Base-by-base conservation (phyloP, 2,113 vertebrate genomes). In the Psilopsiagon aurifrons region DNA sequence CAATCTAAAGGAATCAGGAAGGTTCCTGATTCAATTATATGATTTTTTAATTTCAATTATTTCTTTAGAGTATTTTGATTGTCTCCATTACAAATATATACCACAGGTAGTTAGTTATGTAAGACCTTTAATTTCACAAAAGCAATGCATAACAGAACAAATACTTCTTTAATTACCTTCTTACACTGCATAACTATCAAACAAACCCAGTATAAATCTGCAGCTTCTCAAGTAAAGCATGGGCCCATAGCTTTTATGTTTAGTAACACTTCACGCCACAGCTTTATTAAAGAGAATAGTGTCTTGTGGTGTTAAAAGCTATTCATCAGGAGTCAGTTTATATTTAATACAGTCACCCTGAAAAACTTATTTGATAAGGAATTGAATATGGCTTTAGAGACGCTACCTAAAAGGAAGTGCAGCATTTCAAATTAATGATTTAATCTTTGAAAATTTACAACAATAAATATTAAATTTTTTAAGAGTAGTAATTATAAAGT, bases 401-500 rank as follows among this genome's bases (percentile, higher is more conserved):
- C 20, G 25, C 60, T 91, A 86, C 86, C 60, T 84, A 76, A 87
- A 88, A 60, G 44, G 88, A 90, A 46, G 11, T 41, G n/a, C 7
- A 17, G 22, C 27, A 74, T 83, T 94, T 94, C 47, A 95, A 89
- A 70, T 91, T 94, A 90, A 88, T 51, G 31, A 83, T 92, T 92
- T 86, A 88, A 91, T 94, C 41, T 82, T 92, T 96, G 80, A 93
- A 95, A 94, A 86, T 91, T 86, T 94, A 13, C 18, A 74, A 81
- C 68, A 68, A 92, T 57, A 94, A 90, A 92, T 95, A 95, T 47
- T 93, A 91, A 88, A 89, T 91, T 88, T 68, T 70, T 96, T 86
- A 96, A 93, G 57, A 91, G 71, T 86, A 94, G 75, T 63, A 93
- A 97, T 97, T 97, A 94, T 91, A 88, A 95, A 94, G 57, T 82